A percentile compares a stretch with the other conserved stretches of the same genome.
Conservation (phyloP, 2,888 invertebrate species). For the Corbicula japonica region DNA sequence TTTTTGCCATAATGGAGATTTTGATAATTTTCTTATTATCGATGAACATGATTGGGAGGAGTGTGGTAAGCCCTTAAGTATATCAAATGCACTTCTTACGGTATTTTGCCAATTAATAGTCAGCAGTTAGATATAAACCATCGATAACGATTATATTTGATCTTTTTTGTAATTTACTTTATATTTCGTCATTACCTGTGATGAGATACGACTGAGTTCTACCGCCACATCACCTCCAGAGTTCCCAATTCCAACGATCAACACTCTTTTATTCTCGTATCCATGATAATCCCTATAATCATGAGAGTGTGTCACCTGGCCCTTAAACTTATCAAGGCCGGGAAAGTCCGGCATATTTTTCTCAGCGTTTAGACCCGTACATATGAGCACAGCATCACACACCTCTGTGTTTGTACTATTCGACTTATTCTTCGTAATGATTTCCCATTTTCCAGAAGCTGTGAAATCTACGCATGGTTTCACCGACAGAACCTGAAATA, state of each 20-base stretch:
- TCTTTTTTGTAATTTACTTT: too few species aligned
- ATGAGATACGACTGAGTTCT: too few species aligned
- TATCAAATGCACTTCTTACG: too few species aligned
- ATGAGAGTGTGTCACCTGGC: conserved; percentile 80
- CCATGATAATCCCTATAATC: conserved; percentile 78
- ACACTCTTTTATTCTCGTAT: conserved; percentile 84
- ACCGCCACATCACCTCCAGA: too few species aligned
- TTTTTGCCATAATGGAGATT: too few species aligned
- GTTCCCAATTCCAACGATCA: conserved; percentile 88
- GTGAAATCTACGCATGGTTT: background rate
- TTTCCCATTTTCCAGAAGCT: conserved; percentile 81
- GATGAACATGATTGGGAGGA: too few species aligned
- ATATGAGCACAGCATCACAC: conserved; percentile 81
- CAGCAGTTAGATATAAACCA: too few species aligned
- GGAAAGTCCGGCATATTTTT: conserved; percentile 73
- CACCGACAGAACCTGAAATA: background rate
- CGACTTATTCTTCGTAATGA: conserved; percentile 71
- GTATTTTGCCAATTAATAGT: too few species aligned
- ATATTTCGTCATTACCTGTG: too few species aligned
- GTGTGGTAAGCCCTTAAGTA: too few species aligned
- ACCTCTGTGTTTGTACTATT: conserved; percentile 56
- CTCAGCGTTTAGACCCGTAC: conserved; percentile 81
- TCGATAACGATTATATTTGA: too few species aligned
- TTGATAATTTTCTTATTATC: too few species aligned
- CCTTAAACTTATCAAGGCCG: conserved; percentile 78